A percentile compares a stretch with the other conserved stretches of the same genome.
Evolutionary conservation across 2,888 invertebrate genomes (phyloP).

Genomic region (Blomia tropicalis): DNA sequence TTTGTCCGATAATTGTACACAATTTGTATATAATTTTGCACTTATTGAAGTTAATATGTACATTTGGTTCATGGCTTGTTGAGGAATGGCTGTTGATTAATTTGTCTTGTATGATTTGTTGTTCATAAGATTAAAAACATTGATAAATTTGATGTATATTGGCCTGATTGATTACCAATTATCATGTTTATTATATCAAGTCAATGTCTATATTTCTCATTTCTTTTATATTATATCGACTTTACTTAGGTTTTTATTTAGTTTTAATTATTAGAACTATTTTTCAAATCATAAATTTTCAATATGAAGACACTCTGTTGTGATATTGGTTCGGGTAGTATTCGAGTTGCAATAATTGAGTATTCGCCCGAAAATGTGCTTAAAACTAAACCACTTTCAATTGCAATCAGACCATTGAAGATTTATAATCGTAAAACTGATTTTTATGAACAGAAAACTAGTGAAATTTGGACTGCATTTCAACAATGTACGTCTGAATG

Average conservation of each 20-base stretch:
- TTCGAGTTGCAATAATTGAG: constrained; percentile 61
- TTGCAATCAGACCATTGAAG: constrained; percentile 39
- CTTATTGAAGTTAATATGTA: too few relatives aligned
- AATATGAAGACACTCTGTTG: constrained; percentile 11
- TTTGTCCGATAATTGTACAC: too few relatives aligned
- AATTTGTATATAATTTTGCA: too few relatives aligned
- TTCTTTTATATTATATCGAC: neutral
- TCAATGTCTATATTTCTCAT: too few relatives aligned
- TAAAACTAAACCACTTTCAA: constrained; percentile 35
- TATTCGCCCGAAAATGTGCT: constrained; percentile 41
- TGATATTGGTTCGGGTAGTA: constrained; percentile 85
- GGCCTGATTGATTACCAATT: too few relatives aligned
- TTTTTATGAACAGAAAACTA: constrained; percentile 76
- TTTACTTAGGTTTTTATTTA: neutral
- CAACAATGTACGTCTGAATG: constrained; percentile 34
- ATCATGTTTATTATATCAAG: too few relatives aligned
- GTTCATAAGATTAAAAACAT: too few relatives aligned
- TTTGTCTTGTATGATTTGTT: too few relatives aligned
- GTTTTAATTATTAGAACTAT: neutral
- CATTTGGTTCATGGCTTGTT: too few relatives aligned
- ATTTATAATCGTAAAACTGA: constrained; percentile 60
- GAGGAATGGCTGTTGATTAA: too few relatives aligned
- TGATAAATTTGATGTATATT: too few relatives aligned
- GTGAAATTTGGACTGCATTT: constrained; percentile 68
- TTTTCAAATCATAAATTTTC: neutral